Evolutionary conservation across 2,797 vertebrate genomes (phyloP).

Genomic region (Falco rusticolus): DNA sequence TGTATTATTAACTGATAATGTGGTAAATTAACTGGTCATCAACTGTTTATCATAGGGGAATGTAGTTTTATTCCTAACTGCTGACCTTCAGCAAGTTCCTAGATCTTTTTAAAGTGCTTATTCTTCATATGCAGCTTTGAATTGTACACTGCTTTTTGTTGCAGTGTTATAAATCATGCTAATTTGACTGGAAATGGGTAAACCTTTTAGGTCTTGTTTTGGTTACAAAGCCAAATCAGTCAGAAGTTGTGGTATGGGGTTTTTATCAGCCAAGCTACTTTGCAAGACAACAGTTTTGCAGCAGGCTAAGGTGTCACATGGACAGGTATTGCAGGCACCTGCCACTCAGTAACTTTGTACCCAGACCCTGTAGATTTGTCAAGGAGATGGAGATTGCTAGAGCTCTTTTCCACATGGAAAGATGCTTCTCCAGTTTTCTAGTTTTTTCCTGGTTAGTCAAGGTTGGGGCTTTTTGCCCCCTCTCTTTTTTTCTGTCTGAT

Average conservation of each 20-base stretch:
- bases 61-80: not conserved
- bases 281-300: not conserved
- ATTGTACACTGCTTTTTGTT: not conserved
- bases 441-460: not conserved
- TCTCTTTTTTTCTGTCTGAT: fast-evolving
- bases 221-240: not conserved
- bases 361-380: not conserved
- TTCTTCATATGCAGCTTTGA: not conserved
- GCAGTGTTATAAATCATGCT: not conserved
- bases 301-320: not conserved
- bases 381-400: not conserved
- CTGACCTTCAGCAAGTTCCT: not conserved
- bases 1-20: not conserved
- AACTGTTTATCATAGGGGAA: not conserved
- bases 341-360: not conserved
- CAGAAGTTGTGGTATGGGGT: not conserved
- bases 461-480: fast-evolving
- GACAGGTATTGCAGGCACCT: not conserved
- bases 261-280: not conserved
- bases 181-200: not conserved
- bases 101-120: not conserved
- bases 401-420: not conserved
- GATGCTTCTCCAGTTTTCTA: not conserved
- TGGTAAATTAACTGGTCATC: not conserved
- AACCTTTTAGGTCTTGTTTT: not conserved